phyloP scores from a whole-genome alignment of 2,113 vertebrate species.

The Mandrillus leucophaeus region DNA sequence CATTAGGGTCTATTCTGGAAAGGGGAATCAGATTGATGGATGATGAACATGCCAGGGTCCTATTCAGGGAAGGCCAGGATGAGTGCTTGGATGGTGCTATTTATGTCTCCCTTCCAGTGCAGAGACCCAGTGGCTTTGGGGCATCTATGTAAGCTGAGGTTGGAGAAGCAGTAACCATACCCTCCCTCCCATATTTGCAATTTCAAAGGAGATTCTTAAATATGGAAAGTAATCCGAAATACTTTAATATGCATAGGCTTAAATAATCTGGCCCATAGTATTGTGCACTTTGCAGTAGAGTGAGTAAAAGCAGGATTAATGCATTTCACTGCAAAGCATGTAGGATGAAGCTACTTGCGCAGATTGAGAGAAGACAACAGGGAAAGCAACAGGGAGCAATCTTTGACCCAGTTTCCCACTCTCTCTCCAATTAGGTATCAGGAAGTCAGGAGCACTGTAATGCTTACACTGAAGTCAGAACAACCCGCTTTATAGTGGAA shows the following conservation, averaged over 20 bases:
- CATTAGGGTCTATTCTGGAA: background rate
- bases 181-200: too few species aligned
- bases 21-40: background rate
- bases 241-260: background rate
- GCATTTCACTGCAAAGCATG: background rate
- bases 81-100: background rate
- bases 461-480: conserved; percentile 17
- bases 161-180: background rate
- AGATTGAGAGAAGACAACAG: background rate
- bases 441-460: background rate
- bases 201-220: conserved; percentile 33
- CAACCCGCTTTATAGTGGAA: background rate
- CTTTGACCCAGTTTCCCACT: background rate
- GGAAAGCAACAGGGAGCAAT: background rate
- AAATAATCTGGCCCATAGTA: background rate
- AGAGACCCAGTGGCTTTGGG: background rate
- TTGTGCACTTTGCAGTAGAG: background rate
- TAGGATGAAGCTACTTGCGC: background rate
- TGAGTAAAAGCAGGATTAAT: background rate
- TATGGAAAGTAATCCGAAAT: background rate
- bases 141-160: background rate
- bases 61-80: background rate
- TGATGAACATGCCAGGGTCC: background rate
- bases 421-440: background rate
- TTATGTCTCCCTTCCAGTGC: background rate